Conservation (phyloP, 1,140 invertebrate species). For the Cydia pomonella region DNA sequence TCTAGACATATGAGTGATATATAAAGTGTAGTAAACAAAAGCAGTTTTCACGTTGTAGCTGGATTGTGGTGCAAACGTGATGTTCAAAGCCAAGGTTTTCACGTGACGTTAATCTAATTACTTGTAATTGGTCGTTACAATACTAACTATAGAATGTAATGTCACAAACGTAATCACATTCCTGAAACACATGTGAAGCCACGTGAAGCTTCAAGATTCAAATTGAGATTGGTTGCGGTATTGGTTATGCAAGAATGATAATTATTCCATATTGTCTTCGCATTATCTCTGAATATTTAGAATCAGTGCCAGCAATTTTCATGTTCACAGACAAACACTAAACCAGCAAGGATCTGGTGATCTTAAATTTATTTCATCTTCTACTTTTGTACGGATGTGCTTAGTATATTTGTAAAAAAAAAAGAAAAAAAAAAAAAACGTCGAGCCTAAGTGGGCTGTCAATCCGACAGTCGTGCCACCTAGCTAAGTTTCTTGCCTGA, state of each 20-base stretch:
- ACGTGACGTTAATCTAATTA: slow-evolving; percentile 27
- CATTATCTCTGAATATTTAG: not conserved
- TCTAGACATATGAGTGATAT: not conserved
- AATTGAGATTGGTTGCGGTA: not conserved
- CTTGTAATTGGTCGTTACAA: not conserved
- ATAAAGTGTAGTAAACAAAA: slow-evolving; percentile 2
- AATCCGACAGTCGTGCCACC: no score
- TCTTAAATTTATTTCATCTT: no score
- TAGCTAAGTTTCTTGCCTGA: no score
- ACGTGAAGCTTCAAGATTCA: not conserved
- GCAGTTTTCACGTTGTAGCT: not conserved
- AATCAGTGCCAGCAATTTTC: not conserved
- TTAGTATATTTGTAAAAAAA: no score
- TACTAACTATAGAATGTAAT: slow-evolving; percentile 7
- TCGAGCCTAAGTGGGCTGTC: no score
- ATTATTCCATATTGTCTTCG: not conserved
- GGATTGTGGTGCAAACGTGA: slow-evolving; percentile 14
- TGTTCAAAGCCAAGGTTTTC: slow-evolving; percentile 26
- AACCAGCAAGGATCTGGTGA: not conserved
- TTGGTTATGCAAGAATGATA: not conserved
- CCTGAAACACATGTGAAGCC: not conserved
- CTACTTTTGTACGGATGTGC: no score
- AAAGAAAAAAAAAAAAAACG: no score
- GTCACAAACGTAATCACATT: slow-evolving; percentile 10
- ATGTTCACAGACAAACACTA: not conserved